Percentiles rank a stretch among this genome's conserved stretches.
Conservation (phyloP, 2,113 vertebrate genomes). For the Megaptera novaeangliae region DNA sequence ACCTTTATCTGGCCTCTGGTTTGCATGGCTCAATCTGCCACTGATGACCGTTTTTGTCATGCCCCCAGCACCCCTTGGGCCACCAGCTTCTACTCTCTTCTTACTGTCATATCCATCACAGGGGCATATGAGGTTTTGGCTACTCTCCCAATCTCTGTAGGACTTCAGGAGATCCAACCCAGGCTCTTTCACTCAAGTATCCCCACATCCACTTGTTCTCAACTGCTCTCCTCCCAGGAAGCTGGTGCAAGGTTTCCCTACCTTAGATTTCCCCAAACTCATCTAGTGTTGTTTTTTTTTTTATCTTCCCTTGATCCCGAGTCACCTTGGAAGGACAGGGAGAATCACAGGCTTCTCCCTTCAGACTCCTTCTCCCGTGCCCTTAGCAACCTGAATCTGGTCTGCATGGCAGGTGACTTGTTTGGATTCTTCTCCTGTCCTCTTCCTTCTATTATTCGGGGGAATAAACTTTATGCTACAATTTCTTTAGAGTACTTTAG, state of each 20-base stretch:
- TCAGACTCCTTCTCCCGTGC: background rate
- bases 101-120: background rate
- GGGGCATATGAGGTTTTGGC: background rate
- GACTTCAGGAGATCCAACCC: background rate
- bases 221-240: background rate
- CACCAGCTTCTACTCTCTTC: background rate
- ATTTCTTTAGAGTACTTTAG: background rate
- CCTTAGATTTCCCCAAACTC: background rate
- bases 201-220: background rate
- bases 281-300: background rate
- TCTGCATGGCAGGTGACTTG: background rate
- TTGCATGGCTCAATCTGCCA: background rate
- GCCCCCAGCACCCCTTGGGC: no score
- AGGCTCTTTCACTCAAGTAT: background rate
- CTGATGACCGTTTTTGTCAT: background rate
- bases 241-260: background rate
- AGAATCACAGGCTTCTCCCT: background rate
- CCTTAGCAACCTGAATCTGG: background rate
- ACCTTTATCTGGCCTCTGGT: background rate
- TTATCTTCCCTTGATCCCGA: background rate
- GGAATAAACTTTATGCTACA: background rate
- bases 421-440: background rate
- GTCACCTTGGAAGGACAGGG: background rate
- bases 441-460: background rate
- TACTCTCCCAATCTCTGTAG: background rate